Evolutionary conservation across 92 coral and sea anemone genomes (phyloP), one percentile per base, ranked within the genome.

Genomic region (Heliopora coerulea): DNA sequence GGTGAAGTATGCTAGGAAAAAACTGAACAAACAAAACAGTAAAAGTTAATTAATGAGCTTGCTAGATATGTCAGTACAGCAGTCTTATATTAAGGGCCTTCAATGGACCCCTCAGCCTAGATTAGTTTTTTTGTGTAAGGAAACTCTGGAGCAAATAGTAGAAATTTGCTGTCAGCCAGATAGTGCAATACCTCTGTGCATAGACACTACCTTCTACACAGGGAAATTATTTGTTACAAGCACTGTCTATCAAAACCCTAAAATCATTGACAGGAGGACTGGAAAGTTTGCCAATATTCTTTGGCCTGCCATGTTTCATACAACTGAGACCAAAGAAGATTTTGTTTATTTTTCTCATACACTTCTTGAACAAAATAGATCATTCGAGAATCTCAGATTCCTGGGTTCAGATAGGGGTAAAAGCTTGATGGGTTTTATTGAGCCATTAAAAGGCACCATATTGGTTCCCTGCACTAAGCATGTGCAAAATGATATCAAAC

Each of bases 261-360:
- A 21, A 32, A n/a, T 74, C 21, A 58, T 58, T 21, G 79, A 74
- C 30, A 41, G 33, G 5, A 48, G 49, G 25, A 76, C 86, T 42
- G 73, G 74, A 23, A 77, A 83, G 24, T 24, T 32, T 0, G 69
- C 86, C 18, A 60, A 57, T 61, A 20, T 83, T 30, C 82, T 78
- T 57, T 82, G 86, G 2, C 86, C 86, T 10, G 86, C 72, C 26
- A 75, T 56, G 86, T 69, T 64, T 40, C 82, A 82, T 42, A 59
- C 59, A 19, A 54, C 66, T 42, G 69, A 79, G 39, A 58, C 66
- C 24, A 60, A 60, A 28, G 66, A 60, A 27, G 66, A 60, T 32
- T 60, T 60, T 60, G 66, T 60, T n/a, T 83, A 83, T 67, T 83
- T 86, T 59, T 34, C 39, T 7, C 80, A 86, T 73, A 86, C 85